Evolutionary conservation across 2,797 vertebrate species (phyloP).

Genomic region (Galago senegalensis): DNA sequence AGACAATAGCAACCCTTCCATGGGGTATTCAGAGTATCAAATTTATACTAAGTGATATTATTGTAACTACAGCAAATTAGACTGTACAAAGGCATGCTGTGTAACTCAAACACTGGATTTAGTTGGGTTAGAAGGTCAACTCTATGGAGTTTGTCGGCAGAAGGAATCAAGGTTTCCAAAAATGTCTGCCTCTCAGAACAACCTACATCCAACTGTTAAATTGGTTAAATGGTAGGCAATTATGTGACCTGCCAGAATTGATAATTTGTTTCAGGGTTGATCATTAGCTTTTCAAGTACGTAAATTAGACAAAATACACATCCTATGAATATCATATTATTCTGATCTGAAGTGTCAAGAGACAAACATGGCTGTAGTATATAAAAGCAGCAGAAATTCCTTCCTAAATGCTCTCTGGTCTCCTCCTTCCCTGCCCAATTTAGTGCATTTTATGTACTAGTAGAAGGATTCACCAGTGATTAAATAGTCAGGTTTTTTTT

Average conservation of each 20-base stretch:
- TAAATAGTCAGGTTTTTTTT: neutral
- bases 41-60: conserved; percentile 29
- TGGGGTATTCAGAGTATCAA: neutral
- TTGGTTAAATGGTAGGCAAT: conserved; percentile 60
- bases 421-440: neutral
- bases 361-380: neutral
- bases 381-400: neutral
- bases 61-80: neutral
- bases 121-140: conserved; percentile 31
- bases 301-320: conserved; percentile 48
- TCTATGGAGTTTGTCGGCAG: neutral
- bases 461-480: neutral
- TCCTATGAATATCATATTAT: neutral
- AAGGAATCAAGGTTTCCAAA: conserved; percentile 63
- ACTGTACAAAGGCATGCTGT: conserved; percentile 45
- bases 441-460: neutral
- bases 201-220: conserved; percentile 48
- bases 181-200: conserved; percentile 55
- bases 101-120: conserved; percentile 54
- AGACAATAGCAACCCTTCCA: neutral
- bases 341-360: conserved; percentile 21
- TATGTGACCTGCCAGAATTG: conserved; percentile 42
- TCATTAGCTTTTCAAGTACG: conserved; percentile 64
- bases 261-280: conserved; percentile 55
- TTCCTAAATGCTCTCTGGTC: neutral